phyloP scores from a whole-genome alignment of 1,140 invertebrate species.

The Babylonia areolata region DNA sequence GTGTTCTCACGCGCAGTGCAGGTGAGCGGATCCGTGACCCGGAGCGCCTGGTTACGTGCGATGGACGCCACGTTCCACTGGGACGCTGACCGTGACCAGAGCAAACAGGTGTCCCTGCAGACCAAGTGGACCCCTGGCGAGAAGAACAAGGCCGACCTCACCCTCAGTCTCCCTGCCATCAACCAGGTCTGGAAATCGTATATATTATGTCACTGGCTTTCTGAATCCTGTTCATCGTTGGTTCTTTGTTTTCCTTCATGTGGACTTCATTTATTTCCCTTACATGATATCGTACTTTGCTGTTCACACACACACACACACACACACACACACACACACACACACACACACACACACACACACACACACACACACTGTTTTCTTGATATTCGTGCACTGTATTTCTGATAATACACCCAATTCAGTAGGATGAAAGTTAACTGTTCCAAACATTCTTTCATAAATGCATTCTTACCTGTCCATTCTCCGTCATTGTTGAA shows the following conservation, averaged over 20 bases:
- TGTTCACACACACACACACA: neutral
- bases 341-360: too few species aligned
- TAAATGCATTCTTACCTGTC: neutral
- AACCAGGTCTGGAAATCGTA: constrained; percentile 49
- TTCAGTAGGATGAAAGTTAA: too few species aligned
- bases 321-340: too few species aligned
- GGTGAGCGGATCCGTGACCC: constrained; percentile 36
- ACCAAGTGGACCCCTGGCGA: constrained; percentile 45
- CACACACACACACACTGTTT: too few species aligned
- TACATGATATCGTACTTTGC: too few species aligned
- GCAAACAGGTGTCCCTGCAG: constrained; percentile 56
- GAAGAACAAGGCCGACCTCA: constrained; percentile 51
- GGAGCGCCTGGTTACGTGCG: constrained; percentile 1
- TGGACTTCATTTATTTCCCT: too few species aligned
- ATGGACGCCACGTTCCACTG: constrained; percentile 55
- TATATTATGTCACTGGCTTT: neutral
- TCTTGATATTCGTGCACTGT: too few species aligned
- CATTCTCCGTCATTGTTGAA: too few species aligned
- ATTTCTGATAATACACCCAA: too few species aligned
- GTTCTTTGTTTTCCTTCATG: too few species aligned
- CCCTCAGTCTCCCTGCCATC: constrained; percentile 57
- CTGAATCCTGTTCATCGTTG: too few species aligned
- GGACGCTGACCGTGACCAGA: constrained; percentile 61
- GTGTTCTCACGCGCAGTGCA: constrained; percentile 51
- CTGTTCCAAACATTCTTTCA: too few species aligned